Evolutionary conservation across 2,888 invertebrate species (phyloP).

Genomic region (Cheilosia grossa): DNA sequence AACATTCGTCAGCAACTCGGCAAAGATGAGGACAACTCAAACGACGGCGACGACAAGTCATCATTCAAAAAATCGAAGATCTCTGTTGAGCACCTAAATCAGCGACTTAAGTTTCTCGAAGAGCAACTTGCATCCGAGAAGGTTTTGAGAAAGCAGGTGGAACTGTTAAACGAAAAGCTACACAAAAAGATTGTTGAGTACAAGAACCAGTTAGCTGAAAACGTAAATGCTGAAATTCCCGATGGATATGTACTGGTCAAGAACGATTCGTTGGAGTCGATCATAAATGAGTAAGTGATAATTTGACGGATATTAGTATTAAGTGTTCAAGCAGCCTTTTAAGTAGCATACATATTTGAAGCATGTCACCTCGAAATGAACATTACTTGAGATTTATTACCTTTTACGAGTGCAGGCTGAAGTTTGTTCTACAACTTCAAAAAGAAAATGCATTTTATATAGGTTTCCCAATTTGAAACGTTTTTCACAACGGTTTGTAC

Average conservation of each 20-base stretch:
- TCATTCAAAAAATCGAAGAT: conserved; percentile 78
- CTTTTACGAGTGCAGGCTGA: too few relatives aligned
- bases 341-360: too few relatives aligned
- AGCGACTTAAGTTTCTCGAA: conserved; percentile 83
- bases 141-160: conserved; percentile 86
- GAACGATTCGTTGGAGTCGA: conserved; percentile 78
- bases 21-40: conserved; percentile 78
- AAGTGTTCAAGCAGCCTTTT: too few relatives aligned
- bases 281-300: conserved; percentile 78
- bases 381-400: too few relatives aligned
- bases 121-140: conserved; percentile 87
- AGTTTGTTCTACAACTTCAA: too few relatives aligned
- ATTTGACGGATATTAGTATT: too few relatives aligned
- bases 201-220: conserved; percentile 75
- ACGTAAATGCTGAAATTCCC: conserved; percentile 75
- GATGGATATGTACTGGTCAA: conserved; percentile 79
- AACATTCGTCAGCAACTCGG: conserved; percentile 84
- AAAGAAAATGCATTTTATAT: too few relatives aligned
- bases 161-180: conserved; percentile 86
- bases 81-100: conserved; percentile 78
- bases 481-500: too few relatives aligned
- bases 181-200: conserved; percentile 85
- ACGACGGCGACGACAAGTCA: conserved; percentile 59
- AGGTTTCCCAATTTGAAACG: too few relatives aligned
- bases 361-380: too few relatives aligned